These are phyloP conservation scores for Sminthurides aquaticus DNA, from an alignment of 2,888 invertebrate genomes.

Conservation along the genomic window DNA sequence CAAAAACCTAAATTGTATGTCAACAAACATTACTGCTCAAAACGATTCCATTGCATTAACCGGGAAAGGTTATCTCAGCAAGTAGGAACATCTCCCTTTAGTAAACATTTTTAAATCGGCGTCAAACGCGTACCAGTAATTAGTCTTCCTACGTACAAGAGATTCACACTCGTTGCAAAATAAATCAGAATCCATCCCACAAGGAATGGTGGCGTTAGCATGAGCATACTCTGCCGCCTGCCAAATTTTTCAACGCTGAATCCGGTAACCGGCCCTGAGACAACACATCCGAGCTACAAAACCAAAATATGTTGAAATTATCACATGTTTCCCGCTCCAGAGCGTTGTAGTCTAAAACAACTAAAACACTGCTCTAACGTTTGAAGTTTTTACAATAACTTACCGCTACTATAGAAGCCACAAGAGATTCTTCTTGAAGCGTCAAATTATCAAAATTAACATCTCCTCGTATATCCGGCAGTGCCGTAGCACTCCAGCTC, in stretches of 20 bases:
- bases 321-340: neutral
- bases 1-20: conserved; percentile 54
- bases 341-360: neutral
- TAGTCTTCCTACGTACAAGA: conserved; percentile 51
- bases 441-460: conserved; percentile 33
- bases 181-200: conserved; percentile 47
- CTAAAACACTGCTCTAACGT: too few relatives aligned
- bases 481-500: conserved; percentile 38
- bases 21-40: neutral
- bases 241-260: conserved; percentile 36
- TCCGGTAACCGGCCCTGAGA: conserved; percentile 40
- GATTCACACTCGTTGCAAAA: conserved; percentile 40
- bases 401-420: conserved; percentile 38
- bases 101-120: neutral
- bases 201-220: conserved; percentile 22
- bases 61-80: too few relatives aligned
- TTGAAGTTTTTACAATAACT: too few relatives aligned
- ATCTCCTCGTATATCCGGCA: conserved; percentile 37
- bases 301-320: neutral
- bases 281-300: conserved; percentile 39
- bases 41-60: too few relatives aligned
- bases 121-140: conserved; percentile 29
- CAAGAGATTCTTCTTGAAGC: conserved; percentile 34
- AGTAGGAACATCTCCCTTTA: neutral
- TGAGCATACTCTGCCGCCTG: conserved; percentile 32